Conservation (phyloP, 1,140 invertebrate species). For the Bradynema listronoti region DNA sequence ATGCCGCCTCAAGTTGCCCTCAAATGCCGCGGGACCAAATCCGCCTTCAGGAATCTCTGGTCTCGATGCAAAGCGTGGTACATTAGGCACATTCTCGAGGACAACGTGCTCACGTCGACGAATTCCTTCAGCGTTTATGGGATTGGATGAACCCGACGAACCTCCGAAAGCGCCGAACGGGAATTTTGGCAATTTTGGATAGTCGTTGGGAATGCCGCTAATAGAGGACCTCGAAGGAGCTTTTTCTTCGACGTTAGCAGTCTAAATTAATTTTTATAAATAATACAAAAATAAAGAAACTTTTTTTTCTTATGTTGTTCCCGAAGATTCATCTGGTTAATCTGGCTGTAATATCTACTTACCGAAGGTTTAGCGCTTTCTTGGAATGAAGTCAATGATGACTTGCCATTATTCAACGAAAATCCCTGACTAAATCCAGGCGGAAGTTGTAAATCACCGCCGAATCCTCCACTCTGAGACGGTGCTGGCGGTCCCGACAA, state of each 20-base stretch:
- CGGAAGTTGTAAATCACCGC: constrained; percentile 42
- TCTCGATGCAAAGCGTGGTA: constrained; percentile 40
- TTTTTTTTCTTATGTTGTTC: too few relatives aligned
- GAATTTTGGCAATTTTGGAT: constrained; percentile 45
- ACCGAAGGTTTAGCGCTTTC: constrained; percentile 36
- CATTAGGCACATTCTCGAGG: constrained; percentile 23
- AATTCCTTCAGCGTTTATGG: constrained; percentile 14
- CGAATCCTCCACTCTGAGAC: constrained; percentile 4
- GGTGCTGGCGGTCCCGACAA: constrained; percentile 51
- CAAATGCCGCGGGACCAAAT: constrained; percentile 44
- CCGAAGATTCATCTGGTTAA: too few relatives aligned
- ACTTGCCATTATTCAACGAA: constrained; percentile 45
- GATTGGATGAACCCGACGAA: too few relatives aligned
- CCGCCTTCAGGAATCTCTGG: constrained; percentile 56
- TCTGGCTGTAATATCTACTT: constrained; percentile 5
- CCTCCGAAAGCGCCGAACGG: constrained; percentile 35
- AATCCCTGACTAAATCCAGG: constrained; percentile 57
- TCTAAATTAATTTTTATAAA: constrained; percentile 39
- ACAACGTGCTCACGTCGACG: constrained; percentile 26
- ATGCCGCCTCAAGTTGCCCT: constrained; percentile 22
- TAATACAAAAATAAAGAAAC: too few relatives aligned
- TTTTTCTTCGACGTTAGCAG: constrained; percentile 19
- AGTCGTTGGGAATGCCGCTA: constrained; percentile 51
- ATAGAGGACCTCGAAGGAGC: constrained; percentile 43
- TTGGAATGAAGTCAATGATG: constrained; percentile 34